Base-by-base conservation (phyloP, 2,888 invertebrate species). In the Spilarctia lutea region DNA sequence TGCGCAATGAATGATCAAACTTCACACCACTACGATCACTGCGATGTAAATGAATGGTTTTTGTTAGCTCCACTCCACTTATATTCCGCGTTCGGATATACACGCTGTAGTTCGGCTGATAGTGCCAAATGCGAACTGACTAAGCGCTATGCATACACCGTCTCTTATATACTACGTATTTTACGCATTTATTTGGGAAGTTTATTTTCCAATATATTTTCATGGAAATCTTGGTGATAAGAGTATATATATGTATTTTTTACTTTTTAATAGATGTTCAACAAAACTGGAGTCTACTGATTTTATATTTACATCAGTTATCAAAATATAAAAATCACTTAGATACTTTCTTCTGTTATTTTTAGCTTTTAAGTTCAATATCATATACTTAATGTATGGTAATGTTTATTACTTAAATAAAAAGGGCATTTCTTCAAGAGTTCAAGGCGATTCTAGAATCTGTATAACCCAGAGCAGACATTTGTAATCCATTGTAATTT, bases 1-100 rank as follows among this genome's bases (percentile, higher is more conserved):
- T 89, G 88, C 88, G 88, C 87, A 93, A 91, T 93, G 39, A 92
- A 86, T 83, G 77, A 68, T 73, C 68, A 77, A 75, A 56, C 52
- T 56, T 56, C 52, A 8, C 4, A 63, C 30, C 63, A 63, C 16
- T 27, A 13, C 20, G 33, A 65, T 33, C 35, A 35, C 35, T 39
- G 39, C 7, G 39, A 10, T 39, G 65, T 35, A 24, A 66, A 65
- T 66, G 65, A 66, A 66, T 66, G 65, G 24, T 20, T 72, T n/a
- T 35, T 24, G 10, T 56, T 69, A n/a, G 11, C 70, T 65, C 60
- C n/a, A 27, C 30, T 77, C 74, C 30, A 71, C 71, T 74, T 63
- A 73, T 75, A 76, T 71, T 76, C 52, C 48, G 68, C 73, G 83
- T 83, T 87, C 82, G 87, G 85, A 87, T 86, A 83, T 79, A 74